phyloP scores from a whole-genome alignment of 2,113 vertebrate genomes.

The Lagopus leucura region DNA sequence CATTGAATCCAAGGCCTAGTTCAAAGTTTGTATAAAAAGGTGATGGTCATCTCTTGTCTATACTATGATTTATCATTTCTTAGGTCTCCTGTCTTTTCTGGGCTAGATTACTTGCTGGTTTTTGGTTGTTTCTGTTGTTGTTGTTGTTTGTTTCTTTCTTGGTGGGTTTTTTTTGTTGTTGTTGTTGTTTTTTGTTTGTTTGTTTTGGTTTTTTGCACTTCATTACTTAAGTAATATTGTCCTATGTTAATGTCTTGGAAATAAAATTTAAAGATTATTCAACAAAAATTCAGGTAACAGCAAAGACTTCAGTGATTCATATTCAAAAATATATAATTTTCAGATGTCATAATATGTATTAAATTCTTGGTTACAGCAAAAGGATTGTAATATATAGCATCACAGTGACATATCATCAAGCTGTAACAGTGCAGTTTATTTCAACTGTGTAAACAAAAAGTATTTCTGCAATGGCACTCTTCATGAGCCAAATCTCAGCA shows the following conservation, averaged over 20 bases:
- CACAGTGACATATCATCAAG: conserved; percentile 6
- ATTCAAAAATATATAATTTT: conserved; percentile 66
- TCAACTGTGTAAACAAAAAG: conserved; percentile 58
- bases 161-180: too few species aligned
- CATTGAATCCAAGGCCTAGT: background rate
- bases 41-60: background rate
- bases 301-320: background rate
- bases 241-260: background rate
- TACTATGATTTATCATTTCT: background rate
- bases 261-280: background rate
- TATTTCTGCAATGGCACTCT: conserved; percentile 13
- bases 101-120: background rate
- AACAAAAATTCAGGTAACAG: background rate
- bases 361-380: conserved; percentile 23
- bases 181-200: too few species aligned
- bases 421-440: conserved; percentile 10
- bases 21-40: background rate
- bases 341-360: background rate
- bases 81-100: background rate
- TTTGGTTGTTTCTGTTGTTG: too few species aligned
- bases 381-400: background rate
- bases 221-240: background rate
- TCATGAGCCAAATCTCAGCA: background rate
- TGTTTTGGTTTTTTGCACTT: background rate
- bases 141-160: too few species aligned